Evolutionary conservation across 2,888 invertebrate species (phyloP).

Genomic region (Athripsodes cinereus): DNA sequence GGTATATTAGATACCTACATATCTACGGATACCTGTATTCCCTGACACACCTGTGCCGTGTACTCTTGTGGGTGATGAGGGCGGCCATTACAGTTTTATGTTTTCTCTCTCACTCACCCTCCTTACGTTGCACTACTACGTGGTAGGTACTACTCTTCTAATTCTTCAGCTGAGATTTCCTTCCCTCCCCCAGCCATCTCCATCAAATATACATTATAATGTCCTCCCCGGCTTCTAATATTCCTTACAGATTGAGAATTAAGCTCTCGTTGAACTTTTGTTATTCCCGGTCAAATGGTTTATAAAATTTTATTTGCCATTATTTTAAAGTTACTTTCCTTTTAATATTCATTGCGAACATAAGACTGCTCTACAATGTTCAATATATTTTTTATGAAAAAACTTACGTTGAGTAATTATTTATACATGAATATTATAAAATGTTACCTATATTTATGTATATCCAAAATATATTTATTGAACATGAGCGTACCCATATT

Average conservation of each 20-base stretch:
- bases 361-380: too few relatives aligned
- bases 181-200: neutral
- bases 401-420: too few relatives aligned
- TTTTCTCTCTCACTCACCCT: neutral
- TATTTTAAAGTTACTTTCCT: neutral
- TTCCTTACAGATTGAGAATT: neutral
- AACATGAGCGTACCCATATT: too few relatives aligned
- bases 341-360: neutral
- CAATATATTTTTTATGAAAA: too few relatives aligned
- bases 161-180: constrained; percentile 16
- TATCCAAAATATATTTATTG: too few relatives aligned
- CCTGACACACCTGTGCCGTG: too few relatives aligned
- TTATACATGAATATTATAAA: too few relatives aligned
- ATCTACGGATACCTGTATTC: too few relatives aligned
- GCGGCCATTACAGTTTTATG: neutral
- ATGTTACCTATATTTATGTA: too few relatives aligned
- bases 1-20: too few relatives aligned
- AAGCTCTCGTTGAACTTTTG: neutral
- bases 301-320: neutral
- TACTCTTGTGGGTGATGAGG: too few relatives aligned
- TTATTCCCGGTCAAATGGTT: constrained; percentile 1
- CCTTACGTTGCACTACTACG: neutral
- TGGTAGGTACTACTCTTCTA: neutral
- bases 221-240: constrained; percentile 9
- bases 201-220: constrained; percentile 27